A percentile compares a stretch with the other conserved stretches of the same genome.
These are phyloP conservation scores for Peromyscus californicus DNA, from an alignment of 2,113 vertebrate species.

Conservation along the genomic window DNA sequence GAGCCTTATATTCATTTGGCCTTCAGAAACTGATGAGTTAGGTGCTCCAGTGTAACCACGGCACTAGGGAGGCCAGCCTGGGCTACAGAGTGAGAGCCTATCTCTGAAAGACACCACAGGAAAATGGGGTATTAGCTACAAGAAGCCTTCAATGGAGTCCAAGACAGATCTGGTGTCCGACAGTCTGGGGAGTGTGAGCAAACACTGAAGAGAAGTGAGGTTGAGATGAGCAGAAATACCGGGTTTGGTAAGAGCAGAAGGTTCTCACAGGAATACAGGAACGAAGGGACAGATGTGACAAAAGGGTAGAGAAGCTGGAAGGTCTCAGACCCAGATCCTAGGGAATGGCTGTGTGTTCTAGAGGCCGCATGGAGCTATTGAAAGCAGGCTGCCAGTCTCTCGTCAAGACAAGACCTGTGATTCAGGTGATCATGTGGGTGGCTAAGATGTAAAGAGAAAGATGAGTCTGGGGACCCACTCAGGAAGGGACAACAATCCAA, in stretches of 20 bases:
- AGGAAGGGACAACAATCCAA: background rate
- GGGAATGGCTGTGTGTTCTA: background rate
- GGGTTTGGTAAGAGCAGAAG: background rate
- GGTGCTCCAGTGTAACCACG: background rate
- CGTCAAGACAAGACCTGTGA: background rate
- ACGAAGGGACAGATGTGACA: background rate
- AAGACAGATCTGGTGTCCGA: background rate
- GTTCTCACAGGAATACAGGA: background rate
- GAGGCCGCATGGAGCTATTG: background rate
- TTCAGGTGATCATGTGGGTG: background rate
- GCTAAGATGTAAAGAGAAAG: background rate
- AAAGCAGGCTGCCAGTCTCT: background rate
- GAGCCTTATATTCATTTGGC: background rate
- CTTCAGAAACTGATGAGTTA: background rate
- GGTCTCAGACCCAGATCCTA: background rate
- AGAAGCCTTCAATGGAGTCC: too few relatives aligned
- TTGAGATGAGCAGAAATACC: background rate
- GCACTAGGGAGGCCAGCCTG: background rate
- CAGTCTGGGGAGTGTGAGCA: background rate
- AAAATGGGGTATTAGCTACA: background rate
- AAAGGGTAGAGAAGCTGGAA: background rate
- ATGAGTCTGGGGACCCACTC: background rate
- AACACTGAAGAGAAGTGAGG: background rate
- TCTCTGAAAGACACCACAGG: background rate
- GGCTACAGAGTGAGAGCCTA: background rate